phyloP scores from a whole-genome alignment of 2,888 invertebrate species.

The Arge pagana region DNA sequence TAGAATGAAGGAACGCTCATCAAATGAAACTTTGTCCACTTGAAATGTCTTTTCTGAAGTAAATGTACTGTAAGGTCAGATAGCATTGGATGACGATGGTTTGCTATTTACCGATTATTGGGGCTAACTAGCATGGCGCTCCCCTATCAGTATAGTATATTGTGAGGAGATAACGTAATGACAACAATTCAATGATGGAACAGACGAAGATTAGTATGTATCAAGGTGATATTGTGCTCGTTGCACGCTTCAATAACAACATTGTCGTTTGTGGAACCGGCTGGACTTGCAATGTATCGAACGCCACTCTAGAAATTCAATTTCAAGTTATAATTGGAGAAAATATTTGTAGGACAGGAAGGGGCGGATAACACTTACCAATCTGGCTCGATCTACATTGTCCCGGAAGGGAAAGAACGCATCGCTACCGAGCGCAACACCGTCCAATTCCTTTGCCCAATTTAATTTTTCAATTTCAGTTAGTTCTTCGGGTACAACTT shows the following conservation, averaged over 20 bases:
- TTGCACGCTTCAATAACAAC: slow-evolving; percentile 90
- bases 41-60: too few species aligned
- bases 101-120: too few species aligned
- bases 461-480: slow-evolving; percentile 68
- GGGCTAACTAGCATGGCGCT: too few species aligned
- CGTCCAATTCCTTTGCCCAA: slow-evolving; percentile 74
- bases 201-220: slow-evolving; percentile 87
- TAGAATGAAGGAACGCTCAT: too few species aligned
- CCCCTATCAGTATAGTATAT: too few species aligned
- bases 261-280: slow-evolving; percentile 92
- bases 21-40: too few species aligned
- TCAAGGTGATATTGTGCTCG: slow-evolving; percentile 84
- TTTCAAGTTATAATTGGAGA: neutral
- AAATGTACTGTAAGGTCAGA: too few species aligned
- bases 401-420: slow-evolving; percentile 99
- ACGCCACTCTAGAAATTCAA: slow-evolving; percentile 84
- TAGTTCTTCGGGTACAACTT: slow-evolving; percentile 72
- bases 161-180: too few species aligned
- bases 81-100: too few species aligned
- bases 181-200: slow-evolving; percentile 84
- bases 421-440: slow-evolving; percentile 90
- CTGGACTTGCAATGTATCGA: slow-evolving; percentile 88
- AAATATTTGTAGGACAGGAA: slow-evolving; percentile 7
- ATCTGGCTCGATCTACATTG: slow-evolving; percentile 89
- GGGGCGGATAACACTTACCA: slow-evolving; percentile 64